These are phyloP conservation scores for Chironomus tepperi DNA, from an alignment of 1,140 invertebrate species.

Conservation along the genomic window DNA sequence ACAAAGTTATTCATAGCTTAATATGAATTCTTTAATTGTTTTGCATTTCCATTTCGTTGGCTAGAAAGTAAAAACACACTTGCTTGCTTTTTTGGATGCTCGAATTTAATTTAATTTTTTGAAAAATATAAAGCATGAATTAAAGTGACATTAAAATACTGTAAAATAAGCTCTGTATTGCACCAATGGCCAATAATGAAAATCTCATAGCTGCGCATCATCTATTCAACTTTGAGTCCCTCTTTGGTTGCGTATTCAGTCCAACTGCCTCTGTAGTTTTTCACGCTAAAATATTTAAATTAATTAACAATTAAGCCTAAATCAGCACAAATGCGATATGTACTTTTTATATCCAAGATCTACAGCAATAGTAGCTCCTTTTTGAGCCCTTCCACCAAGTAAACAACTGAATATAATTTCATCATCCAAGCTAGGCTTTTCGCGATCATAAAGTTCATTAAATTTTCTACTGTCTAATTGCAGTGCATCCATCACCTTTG, in stretches of 20 bases:
- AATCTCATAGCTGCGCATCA: not conserved
- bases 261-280: conserved; percentile 21
- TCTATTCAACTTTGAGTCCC: not conserved
- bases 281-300: conserved; percentile 15
- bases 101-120: not conserved
- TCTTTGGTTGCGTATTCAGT: conserved; percentile 4
- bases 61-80: not conserved
- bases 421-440: conserved; percentile 41
- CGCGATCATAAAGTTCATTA: conserved; percentile 40
- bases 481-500: conserved; percentile 40
- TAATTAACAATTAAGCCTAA: conserved; percentile 21
- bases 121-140: not conserved
- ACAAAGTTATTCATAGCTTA: too few relatives aligned
- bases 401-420: conserved; percentile 48
- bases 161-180: too few relatives aligned
- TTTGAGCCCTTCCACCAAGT: conserved; percentile 43
- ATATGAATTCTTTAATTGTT: too few relatives aligned
- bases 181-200: too few relatives aligned
- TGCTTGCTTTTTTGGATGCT: not conserved
- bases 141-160: not conserved
- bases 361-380: conserved; percentile 43
- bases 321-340: conserved; percentile 23
- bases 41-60: not conserved
- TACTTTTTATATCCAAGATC: conserved; percentile 46
- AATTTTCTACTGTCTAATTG: conserved; percentile 43